Evolutionary conservation across 1,140 invertebrate genomes (phyloP).

Genomic region (fruit fly (Drosophila melanogaster)): DNA sequence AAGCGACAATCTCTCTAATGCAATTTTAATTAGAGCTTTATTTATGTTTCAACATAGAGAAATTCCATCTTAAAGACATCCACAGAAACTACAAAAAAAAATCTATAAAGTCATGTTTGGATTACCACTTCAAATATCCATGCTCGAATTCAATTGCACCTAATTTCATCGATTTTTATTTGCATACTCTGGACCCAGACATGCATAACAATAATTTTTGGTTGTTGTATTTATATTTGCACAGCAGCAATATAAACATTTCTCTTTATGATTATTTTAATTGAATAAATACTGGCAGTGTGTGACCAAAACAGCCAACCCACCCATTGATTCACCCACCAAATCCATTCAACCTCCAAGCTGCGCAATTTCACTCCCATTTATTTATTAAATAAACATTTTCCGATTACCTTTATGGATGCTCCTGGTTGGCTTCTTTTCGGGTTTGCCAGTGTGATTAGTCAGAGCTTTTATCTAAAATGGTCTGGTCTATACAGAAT

Average conservation of each 20-base stretch:
- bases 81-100: too few relatives aligned
- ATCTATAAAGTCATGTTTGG: neutral
- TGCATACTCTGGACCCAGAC: slow-evolving; percentile 18
- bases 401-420: slow-evolving; percentile 49
- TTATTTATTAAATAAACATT: slow-evolving; percentile 76
- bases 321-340: neutral
- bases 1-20: slow-evolving; percentile 36
- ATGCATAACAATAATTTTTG: slow-evolving; percentile 43
- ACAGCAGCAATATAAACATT: slow-evolving; percentile 39
- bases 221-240: slow-evolving; percentile 40
- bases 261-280: slow-evolving; percentile 67
- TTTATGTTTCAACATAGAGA: slow-evolving; percentile 3
- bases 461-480: slow-evolving; percentile 45
- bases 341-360: neutral
- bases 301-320: slow-evolving; percentile 18
- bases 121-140: neutral
- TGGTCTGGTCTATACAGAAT: slow-evolving; percentile 7
- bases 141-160: slow-evolving; percentile 17
- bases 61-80: neutral
- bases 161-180: slow-evolving; percentile 46
- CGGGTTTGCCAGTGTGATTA: slow-evolving; percentile 33
- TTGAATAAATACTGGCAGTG: slow-evolving; percentile 50
- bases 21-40: slow-evolving; percentile 49
- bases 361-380: slow-evolving; percentile 60
- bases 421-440: slow-evolving; percentile 19